Evolutionary conservation across 2,888 invertebrate genomes (phyloP), one percentile per base, ranked within the genome.

Genomic region (Tetanocera ferruginea): DNA sequence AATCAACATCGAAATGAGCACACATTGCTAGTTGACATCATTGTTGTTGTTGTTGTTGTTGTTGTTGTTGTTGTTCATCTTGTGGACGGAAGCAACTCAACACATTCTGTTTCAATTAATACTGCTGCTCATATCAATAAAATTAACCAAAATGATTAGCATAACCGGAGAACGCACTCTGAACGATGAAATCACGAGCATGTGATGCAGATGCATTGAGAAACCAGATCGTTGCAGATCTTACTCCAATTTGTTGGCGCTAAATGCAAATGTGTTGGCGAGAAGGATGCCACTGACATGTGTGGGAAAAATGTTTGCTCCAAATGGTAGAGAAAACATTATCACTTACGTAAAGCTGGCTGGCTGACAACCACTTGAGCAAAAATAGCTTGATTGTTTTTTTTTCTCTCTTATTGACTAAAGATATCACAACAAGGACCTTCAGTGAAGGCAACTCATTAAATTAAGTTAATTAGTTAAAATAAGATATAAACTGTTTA

Each of bases 51-150:
- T 52, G 34, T 37, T 43, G 51, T 52, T 71, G 49, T 72, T 77
- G 71, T 72, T 76, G 71, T 72, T 66, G 57, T 51, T 76, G 75
- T 57, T 34, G 34, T 37, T 51, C 74, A 60, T 69, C 69, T n/a
- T 60, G 62, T 57, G 60, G 69, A 67, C 52, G 69, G 74, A 49
- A 70, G 60, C 19, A 69, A 31, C 74, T 74, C 31, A 51, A 43
- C n/a, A n/a, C 49, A 31, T 74, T 51, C 64, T 51, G 64, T 66
- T 64, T 74, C 64, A 49, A 64, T 74, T 64, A 51, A 64, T 64
- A 23, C 52, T 11, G 19, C 51, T 64, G 49, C 64, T 64, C 51
- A 52, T 64, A 73, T 73, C 60, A 73, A 73, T 73, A 60, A 73
- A 62, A 60, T 43, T 37, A 60, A n/a, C 73, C 62, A 62, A 73